Evolutionary conservation across 2,888 invertebrate species (phyloP).

Genomic region (Dexiosoma caninum): DNA sequence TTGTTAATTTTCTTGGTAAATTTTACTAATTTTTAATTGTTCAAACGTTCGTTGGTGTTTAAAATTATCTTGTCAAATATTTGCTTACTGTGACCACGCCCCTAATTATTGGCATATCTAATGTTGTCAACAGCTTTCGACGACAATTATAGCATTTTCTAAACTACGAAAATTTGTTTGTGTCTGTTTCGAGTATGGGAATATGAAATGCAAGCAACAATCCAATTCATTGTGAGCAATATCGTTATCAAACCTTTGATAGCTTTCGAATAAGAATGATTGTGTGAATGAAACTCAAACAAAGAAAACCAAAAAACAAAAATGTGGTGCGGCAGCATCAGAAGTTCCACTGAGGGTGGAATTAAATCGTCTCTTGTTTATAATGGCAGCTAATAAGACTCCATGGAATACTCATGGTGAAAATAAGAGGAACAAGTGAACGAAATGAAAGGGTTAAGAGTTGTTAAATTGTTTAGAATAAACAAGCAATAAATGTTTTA

Average conservation of each 20-base stretch:
- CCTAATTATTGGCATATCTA: neutral
- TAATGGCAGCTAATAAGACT: conserved; percentile 52
- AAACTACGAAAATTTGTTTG: neutral
- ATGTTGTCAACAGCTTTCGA: neutral
- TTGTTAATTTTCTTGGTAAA: no score
- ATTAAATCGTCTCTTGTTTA: conserved; percentile 36
- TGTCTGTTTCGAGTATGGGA: neutral
- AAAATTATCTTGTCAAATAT: no score
- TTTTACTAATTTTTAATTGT: no score
- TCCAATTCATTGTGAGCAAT: neutral
- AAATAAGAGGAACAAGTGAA: neutral
- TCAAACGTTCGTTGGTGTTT: no score
- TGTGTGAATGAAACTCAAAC: neutral
- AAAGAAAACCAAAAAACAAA: neutral
- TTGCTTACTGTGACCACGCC: no score
- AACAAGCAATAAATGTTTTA: conserved; percentile 78
- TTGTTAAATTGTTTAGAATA: conserved; percentile 76
- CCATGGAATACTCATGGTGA: conserved; percentile 48
- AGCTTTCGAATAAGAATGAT: conserved; percentile 6
- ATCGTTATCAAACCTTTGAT: neutral
- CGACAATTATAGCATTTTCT: neutral
- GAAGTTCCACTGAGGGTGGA: neutral
- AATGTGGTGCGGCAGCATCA: neutral
- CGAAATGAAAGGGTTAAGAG: conserved; percentile 68
- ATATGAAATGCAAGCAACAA: neutral